phyloP scores from a whole-genome alignment of 2,888 invertebrate genomes.

The Drosophila antonietae region DNA sequence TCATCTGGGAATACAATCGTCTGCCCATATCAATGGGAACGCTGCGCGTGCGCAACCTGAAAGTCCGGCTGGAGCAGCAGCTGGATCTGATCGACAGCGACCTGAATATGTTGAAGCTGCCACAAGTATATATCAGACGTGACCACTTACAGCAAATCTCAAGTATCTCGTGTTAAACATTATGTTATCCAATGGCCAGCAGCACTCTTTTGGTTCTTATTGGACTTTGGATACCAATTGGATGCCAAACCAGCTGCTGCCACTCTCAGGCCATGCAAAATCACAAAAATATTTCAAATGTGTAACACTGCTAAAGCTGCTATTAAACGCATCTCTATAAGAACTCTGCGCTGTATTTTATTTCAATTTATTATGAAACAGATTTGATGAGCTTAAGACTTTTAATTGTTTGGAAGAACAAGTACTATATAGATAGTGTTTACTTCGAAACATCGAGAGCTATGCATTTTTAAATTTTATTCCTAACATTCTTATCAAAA shows the following conservation, averaged over 20 bases:
- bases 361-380: neutral
- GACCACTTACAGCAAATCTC: slow-evolving; percentile 46
- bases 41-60: slow-evolving; percentile 63
- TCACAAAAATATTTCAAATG: neutral
- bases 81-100: slow-evolving; percentile 59
- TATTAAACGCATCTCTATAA: neutral
- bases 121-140: slow-evolving; percentile 37
- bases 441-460: too few species aligned
- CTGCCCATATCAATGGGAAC: slow-evolving; percentile 60
- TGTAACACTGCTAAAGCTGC: neutral
- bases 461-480: too few species aligned
- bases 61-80: slow-evolving; percentile 51
- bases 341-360: neutral
- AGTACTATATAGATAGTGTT: too few species aligned
- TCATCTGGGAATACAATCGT: slow-evolving; percentile 61
- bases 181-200: neutral
- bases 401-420: neutral
- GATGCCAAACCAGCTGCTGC: neutral
- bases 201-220: neutral
- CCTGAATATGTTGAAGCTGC: slow-evolving; percentile 38
- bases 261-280: neutral
- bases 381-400: neutral
- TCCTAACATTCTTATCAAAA: too few species aligned
- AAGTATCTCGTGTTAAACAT: slow-evolving; percentile 30
- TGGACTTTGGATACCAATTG: neutral